Evolutionary conservation across 2,797 vertebrate genomes (phyloP), one percentile per base, ranked within the genome.

Genomic region (Alcedo quadribrachys): DNA sequence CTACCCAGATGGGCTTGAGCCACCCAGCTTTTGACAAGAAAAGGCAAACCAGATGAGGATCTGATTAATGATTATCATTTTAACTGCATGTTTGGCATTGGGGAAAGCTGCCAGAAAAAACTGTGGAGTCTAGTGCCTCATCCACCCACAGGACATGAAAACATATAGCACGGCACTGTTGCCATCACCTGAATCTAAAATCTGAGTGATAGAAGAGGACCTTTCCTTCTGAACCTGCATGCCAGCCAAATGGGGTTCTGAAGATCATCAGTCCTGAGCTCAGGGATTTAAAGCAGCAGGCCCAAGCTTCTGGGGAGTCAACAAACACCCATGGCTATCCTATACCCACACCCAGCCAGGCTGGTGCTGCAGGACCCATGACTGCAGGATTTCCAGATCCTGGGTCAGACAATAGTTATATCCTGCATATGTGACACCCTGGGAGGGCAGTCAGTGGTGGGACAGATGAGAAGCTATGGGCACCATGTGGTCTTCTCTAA

Each of bases 31-130:
- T 66, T n/a, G 46, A 54, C 11, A 48, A 78, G 74, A 75, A 90
- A 71, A 46, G 79, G 22, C 37, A 88, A 58, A 63, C 54, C 42
- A 60, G 65, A 57, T 54, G 58, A 20, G 4, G n/a, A 32, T 37
- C 62, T 28, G 40, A 75, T 85, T 66, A 92, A 54, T 81, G 69
- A 57, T 76, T 74, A 48, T 81, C 60, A 67, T 66, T 92, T 87
- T 81, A 81, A 81, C 62, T 83, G 40, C 15, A 2, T 13, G 13
- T 51, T 81, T 94, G 53, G 58, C 78, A 46, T 18, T 15, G 48
- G 61, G n/a, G 37, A 87, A 82, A 94, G 50, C 57, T 93, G 75
- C 53, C 57, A 90, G 75, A 43, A 86, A 61, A 88, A 91, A 22
- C 43, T 83, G 42, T 43, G 42, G 51, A 85, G 58, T 42, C 37